Conservation (phyloP, 2,113 vertebrate genomes). For the Cranoglanis bouderius region DNA sequence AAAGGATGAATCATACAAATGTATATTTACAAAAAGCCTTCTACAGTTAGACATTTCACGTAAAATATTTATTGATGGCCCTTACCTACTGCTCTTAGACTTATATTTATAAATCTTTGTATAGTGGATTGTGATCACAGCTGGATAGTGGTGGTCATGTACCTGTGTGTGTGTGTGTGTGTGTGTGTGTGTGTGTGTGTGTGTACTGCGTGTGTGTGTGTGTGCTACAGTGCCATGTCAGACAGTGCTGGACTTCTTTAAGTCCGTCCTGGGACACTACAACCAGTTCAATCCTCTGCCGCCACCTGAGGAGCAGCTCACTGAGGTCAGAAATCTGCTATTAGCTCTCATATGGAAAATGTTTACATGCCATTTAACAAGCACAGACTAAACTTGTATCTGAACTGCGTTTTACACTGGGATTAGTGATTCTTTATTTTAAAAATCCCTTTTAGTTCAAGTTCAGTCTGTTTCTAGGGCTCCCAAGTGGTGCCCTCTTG, state of each 20-base stretch:
- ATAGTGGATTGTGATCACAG: background rate
- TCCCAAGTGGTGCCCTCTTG: background rate
- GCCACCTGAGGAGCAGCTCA: constrained; percentile 84
- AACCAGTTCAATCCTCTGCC: constrained; percentile 88
- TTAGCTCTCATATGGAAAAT: background rate
- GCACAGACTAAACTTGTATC: background rate
- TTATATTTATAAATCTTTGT: background rate
- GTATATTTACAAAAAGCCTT: background rate
- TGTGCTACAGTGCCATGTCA: constrained; percentile 88
- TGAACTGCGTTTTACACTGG: background rate
- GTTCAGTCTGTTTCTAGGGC: background rate
- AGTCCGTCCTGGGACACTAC: constrained; percentile 91
- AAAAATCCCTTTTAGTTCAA: background rate
- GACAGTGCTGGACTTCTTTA: constrained; percentile 94
- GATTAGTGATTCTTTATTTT: background rate
- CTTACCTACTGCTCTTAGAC: background rate
- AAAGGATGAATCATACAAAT: background rate
- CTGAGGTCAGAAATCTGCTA: constrained; percentile 78
- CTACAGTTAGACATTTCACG: background rate
- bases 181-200: constrained; percentile 32
- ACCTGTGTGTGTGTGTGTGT: constrained; percentile 11
- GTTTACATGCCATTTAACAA: background rate
- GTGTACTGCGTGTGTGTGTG: background rate
- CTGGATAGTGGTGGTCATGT: constrained; percentile 15
- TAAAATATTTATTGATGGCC: background rate